Evolutionary conservation across 2,797 vertebrate genomes (phyloP).

Genomic region (Ctenosaura bakeri): DNA sequence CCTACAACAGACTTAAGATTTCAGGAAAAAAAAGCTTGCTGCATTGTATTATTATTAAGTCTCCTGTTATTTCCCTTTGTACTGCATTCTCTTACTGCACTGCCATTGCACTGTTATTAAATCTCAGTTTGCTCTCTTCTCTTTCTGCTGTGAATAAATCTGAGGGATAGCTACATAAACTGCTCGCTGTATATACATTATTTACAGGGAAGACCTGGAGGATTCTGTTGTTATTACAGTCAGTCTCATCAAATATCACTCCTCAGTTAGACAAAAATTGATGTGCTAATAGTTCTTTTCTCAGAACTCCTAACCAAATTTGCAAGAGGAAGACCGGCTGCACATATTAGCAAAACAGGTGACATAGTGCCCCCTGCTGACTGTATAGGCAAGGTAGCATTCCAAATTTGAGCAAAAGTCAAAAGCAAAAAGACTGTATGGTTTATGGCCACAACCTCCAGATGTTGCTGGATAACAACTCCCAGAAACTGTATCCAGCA

Average conservation of each 20-base stretch:
- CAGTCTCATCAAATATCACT: background rate
- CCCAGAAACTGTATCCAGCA: too few relatives aligned
- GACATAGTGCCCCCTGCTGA: conserved; percentile 75
- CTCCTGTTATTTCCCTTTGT: too few relatives aligned
- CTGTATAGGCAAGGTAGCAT: background rate
- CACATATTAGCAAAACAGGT: conserved; percentile 48
- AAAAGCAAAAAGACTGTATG: background rate
- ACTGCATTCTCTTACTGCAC: too few relatives aligned
- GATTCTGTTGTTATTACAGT: background rate
- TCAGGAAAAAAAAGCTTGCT: background rate
- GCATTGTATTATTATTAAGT: too few relatives aligned
- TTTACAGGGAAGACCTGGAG: rapidly evolving
- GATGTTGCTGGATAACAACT: too few relatives aligned
- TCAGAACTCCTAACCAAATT: rapidly evolving
- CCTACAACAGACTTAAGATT: background rate
- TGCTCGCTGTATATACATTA: background rate
- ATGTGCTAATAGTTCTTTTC: rapidly evolving
- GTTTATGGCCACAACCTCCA: rapidly evolving
- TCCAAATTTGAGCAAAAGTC: background rate
- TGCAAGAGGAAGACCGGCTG: rapidly evolving
- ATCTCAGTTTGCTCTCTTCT: background rate
- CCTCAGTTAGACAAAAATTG: rapidly evolving
- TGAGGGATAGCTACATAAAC: background rate
- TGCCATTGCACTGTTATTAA: background rate
- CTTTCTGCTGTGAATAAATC: rapidly evolving